These are phyloP conservation scores for Oncorhynchus masou DNA, from an alignment of 2,113 vertebrate species.

Conservation along the genomic window DNA sequence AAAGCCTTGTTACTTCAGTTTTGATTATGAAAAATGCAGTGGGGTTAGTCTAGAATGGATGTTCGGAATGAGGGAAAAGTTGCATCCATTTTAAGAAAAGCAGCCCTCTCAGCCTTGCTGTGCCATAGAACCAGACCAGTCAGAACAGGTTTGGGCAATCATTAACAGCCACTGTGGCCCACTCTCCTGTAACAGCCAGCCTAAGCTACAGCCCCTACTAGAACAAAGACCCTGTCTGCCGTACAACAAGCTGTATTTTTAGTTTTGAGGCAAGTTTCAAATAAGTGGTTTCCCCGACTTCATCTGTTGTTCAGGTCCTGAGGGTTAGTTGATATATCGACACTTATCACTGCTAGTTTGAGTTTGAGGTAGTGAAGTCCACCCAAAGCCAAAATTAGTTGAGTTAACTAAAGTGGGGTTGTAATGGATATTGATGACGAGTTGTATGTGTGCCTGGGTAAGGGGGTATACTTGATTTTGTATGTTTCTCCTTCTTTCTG, in stretches of 20 bases:
- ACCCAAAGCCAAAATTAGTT: neutral
- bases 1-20: constrained; percentile 14
- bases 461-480: neutral
- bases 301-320: too few species aligned
- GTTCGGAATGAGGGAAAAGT: constrained; percentile 51
- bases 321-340: neutral
- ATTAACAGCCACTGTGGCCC: constrained; percentile 73
- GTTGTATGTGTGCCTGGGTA: neutral
- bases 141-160: constrained; percentile 77
- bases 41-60: neutral
- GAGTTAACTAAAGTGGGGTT: neutral
- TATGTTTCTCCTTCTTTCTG: neutral
- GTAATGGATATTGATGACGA: neutral
- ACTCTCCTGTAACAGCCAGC: constrained; percentile 60
- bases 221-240: constrained; percentile 49
- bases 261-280: too few species aligned
- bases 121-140: constrained; percentile 72
- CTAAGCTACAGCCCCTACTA: constrained; percentile 52
- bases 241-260: too few species aligned
- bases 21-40: neutral
- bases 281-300: too few species aligned
- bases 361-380: neutral
- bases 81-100: constrained; percentile 56
- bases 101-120: constrained; percentile 47
- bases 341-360: neutral